These are phyloP conservation scores for Naso thynnoides DNA, from an alignment of 2,797 vertebrate species.

Conservation along the genomic window DNA sequence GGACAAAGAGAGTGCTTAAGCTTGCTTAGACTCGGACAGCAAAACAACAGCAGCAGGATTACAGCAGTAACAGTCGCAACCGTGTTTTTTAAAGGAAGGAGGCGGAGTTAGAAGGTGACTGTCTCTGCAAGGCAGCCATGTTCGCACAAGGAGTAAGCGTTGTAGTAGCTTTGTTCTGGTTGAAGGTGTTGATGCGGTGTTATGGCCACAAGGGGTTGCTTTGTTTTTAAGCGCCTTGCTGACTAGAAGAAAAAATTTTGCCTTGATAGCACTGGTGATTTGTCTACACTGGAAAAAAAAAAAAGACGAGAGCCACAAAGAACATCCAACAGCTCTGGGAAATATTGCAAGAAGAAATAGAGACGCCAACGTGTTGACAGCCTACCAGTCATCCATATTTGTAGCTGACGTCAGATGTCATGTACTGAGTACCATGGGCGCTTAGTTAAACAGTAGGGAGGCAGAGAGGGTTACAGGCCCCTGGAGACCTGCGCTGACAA, in stretches of 20 bases:
- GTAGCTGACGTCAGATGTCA: constrained; percentile 33
- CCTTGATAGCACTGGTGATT: background rate
- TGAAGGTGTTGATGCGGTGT: background rate
- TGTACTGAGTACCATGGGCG: constrained; percentile 17
- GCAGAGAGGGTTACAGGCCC: constrained; percentile 50
- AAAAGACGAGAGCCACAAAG: background rate
- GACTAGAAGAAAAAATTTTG: background rate
- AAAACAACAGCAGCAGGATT: constrained; percentile 31
- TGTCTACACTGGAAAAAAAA: background rate
- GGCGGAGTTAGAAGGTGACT: constrained; percentile 17
- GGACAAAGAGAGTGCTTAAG: constrained; percentile 55
- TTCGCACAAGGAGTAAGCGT: constrained; percentile 1
- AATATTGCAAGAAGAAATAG: background rate
- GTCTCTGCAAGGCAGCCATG: constrained; percentile 17
- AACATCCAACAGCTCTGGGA: constrained; percentile 8
- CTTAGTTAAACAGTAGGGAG: constrained; percentile 56
- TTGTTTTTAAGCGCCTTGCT: constrained; percentile 10
- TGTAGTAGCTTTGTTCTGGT: constrained; percentile 25
- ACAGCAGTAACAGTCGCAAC: constrained; percentile 23
- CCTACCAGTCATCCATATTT: constrained; percentile 8
- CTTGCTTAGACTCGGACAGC: constrained; percentile 25
- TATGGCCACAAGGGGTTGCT: background rate
- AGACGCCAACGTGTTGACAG: constrained; percentile 14
- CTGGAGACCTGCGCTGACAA: constrained; percentile 57
- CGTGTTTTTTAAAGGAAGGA: constrained; percentile 24